A percentile compares a stretch with the other conserved stretches of the same genome.
phyloP scores from a whole-genome alignment of 1,140 invertebrate genomes.

The Pentalonia nigronervosa region DNA sequence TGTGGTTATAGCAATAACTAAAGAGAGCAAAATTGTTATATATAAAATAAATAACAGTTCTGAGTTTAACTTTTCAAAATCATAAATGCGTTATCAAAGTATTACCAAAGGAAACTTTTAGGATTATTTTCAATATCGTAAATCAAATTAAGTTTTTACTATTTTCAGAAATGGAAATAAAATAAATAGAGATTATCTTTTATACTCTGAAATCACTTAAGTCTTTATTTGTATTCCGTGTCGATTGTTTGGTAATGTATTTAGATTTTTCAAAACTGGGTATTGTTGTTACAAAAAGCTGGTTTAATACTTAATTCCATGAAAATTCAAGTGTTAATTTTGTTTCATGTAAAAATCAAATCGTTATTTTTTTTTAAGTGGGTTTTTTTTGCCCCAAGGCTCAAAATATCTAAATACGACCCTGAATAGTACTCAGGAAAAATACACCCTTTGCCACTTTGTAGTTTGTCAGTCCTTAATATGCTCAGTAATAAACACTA shows the following conservation, averaged over 20 bases:
- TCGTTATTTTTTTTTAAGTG: background rate
- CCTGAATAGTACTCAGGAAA: background rate
- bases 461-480: background rate
- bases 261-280: background rate
- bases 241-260: background rate
- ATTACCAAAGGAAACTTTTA: background rate
- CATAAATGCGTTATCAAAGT: background rate
- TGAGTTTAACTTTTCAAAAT: background rate
- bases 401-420: background rate
- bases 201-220: background rate
- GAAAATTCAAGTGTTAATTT: background rate
- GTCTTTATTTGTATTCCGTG: background rate
- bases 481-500: background rate
- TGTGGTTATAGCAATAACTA: background rate
- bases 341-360: background rate
- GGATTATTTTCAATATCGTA: background rate
- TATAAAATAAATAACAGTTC: background rate
- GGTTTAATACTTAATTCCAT: background rate
- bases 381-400: background rate
- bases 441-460: background rate
- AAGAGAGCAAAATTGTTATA: background rate
- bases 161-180: background rate
- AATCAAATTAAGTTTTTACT: background rate
- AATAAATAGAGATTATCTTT: background rate
- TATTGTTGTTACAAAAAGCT: background rate